A percentile compares a stretch with the other conserved stretches of the same genome.
Evolutionary conservation across 2,113 vertebrate species (phyloP).

Genomic region (Silurus asotus): DNA sequence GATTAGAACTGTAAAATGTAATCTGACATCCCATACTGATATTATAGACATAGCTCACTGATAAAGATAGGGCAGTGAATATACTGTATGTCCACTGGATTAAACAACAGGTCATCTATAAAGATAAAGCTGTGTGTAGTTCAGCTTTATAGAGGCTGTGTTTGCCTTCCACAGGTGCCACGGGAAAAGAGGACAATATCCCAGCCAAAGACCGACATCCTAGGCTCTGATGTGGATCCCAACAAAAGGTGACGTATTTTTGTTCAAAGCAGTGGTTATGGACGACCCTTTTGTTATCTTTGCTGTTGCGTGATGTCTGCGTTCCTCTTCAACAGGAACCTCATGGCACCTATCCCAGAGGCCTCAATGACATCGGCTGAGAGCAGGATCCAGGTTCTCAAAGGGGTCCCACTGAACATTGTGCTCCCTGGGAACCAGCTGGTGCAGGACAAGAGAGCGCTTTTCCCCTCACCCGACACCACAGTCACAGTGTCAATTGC

Average conservation of each 20-base stretch:
- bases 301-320: constrained; percentile 31
- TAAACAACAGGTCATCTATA: constrained; percentile 40
- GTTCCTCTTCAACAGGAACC: constrained; percentile 72
- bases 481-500: constrained; percentile 93
- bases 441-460: constrained; percentile 83
- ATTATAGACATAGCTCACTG: not conserved
- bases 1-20: not conserved
- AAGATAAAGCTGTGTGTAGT: constrained; percentile 64
- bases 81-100: constrained; percentile 32
- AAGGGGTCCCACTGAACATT: constrained; percentile 89
- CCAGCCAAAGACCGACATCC: constrained; percentile 83
- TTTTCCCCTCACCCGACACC: constrained; percentile 88
- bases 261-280: constrained; percentile 47
- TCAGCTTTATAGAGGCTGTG: constrained; percentile 70
- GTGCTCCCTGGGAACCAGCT: constrained; percentile 82
- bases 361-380: constrained; percentile 77
- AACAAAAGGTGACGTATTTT: constrained; percentile 86
- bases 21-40: not conserved
- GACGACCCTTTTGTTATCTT: constrained; percentile 18
- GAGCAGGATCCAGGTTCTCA: constrained; percentile 89
- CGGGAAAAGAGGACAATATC: constrained; percentile 88
- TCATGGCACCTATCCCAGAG: constrained; percentile 75
- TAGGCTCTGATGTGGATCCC: constrained; percentile 89
- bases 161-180: constrained; percentile 85
- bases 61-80: constrained; percentile 10